These are phyloP conservation scores for Tachina fera DNA, from an alignment of 2,888 invertebrate species.

Conservation along the genomic window DNA sequence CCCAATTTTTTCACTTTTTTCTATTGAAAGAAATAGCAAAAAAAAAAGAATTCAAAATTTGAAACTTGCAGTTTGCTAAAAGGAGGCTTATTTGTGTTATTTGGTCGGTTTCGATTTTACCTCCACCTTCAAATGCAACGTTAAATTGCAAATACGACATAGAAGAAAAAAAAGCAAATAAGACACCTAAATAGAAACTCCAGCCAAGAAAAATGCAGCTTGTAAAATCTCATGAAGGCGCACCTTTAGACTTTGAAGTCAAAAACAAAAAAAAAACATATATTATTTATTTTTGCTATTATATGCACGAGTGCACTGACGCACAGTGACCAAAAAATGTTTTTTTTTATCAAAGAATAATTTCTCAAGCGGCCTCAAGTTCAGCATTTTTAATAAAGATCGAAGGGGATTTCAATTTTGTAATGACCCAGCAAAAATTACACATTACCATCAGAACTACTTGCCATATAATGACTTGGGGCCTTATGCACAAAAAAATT, in stretches of 20 bases:
- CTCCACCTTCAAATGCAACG: constrained; percentile 70
- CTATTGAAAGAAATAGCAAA: neutral
- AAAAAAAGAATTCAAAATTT: constrained; percentile 22
- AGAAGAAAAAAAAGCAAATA: constrained; percentile 33
- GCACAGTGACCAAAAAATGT: constrained; percentile 14
- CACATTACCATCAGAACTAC: no score
- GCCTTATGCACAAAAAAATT: no score
- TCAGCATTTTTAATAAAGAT: no score
- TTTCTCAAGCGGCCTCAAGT: no score
- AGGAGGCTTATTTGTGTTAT: constrained; percentile 45
- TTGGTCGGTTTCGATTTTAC: constrained; percentile 55
- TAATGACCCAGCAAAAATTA: no score
- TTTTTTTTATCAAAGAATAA: no score
- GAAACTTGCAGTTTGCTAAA: constrained; percentile 31
- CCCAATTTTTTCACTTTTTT: constrained; percentile 64
- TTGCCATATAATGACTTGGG: no score
- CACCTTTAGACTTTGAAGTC: constrained; percentile 67
- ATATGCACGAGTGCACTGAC: constrained; percentile 26
- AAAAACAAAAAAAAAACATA: constrained; percentile 20
- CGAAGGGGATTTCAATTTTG: no score
- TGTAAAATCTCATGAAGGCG: constrained; percentile 49
- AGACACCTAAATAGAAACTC: constrained; percentile 62
- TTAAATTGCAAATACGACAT: constrained; percentile 39
- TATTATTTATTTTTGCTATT: constrained; percentile 26
- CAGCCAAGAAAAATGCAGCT: constrained; percentile 6